A percentile compares a stretch with the other conserved stretches of the same genome.
These are phyloP conservation scores for Nomada ferruginata DNA, from an alignment of 2,888 invertebrate genomes.

Conservation along the genomic window DNA sequence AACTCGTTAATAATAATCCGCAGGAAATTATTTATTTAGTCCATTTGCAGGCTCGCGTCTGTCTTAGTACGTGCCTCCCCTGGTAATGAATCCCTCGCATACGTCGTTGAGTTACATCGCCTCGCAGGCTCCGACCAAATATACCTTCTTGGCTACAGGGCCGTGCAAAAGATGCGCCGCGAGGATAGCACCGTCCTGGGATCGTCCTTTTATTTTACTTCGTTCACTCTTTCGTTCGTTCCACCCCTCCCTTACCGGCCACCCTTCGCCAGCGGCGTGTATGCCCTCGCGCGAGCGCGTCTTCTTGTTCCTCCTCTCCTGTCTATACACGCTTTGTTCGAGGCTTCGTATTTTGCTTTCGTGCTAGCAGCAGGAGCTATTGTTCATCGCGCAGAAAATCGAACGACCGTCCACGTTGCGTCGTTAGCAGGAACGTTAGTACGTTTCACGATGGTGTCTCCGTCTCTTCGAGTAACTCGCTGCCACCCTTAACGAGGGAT, in stretches of 20 bases:
- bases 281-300: conserved; percentile 4
- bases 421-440: conserved; percentile 5
- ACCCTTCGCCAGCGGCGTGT: conserved; percentile 10
- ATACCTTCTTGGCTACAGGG: conserved; percentile 60
- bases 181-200: conserved; percentile 63
- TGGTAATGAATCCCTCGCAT: conserved; percentile 66
- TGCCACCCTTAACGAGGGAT: conserved; percentile 1
- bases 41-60: conserved; percentile 55
- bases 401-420: conserved; percentile 37
- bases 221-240: conserved; percentile 25
- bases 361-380: conserved; percentile 59
- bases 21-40: conserved; percentile 67
- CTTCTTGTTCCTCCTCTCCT: conserved; percentile 51
- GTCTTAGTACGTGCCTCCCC: conserved; percentile 55
- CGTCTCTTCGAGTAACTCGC: not conserved
- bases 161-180: conserved; percentile 67
- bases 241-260: conserved; percentile 34
- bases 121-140: conserved; percentile 54
- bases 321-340: conserved; percentile 59
- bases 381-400: conserved; percentile 66
- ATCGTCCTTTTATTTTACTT: conserved; percentile 53
- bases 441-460: conserved; percentile 1
- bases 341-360: conserved; percentile 65
- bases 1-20: conserved; percentile 67
- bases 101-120: conserved; percentile 61